Evolutionary conservation across 2,888 invertebrate species (phyloP).

Genomic region (Hydraecia micacea): DNA sequence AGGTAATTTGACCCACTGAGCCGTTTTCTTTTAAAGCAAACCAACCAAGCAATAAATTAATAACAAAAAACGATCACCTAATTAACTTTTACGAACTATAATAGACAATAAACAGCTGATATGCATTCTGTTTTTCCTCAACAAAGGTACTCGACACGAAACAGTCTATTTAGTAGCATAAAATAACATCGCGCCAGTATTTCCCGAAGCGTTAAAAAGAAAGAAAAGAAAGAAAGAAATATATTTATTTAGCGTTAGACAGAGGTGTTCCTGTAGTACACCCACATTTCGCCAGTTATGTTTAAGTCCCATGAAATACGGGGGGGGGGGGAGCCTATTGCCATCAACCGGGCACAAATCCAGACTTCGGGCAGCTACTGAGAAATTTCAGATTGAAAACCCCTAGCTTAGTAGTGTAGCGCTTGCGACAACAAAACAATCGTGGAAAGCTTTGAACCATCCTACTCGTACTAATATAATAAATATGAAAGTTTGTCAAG

Average conservation of each 20-base stretch:
- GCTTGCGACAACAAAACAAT: background rate
- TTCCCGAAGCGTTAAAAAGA: background rate
- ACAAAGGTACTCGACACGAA: background rate
- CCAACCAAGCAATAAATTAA: constrained; percentile 26
- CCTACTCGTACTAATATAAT: too few species aligned
- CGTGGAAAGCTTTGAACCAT: too few species aligned
- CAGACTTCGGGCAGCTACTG: background rate
- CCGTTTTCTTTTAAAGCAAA: constrained; percentile 15
- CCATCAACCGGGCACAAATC: background rate
- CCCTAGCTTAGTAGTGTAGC: background rate
- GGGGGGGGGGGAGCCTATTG: background rate
- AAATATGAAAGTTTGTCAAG: too few species aligned
- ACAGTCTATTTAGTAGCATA: background rate
- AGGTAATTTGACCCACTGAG: constrained; percentile 21
- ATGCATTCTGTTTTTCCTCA: constrained; percentile 14
- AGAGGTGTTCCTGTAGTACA: background rate
- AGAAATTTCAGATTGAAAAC: background rate
- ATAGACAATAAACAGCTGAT: constrained; percentile 12
- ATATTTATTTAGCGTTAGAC: background rate
- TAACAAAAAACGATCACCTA: constrained; percentile 18
- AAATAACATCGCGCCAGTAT: background rate
- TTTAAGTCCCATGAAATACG: background rate
- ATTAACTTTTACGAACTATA: constrained; percentile 26
- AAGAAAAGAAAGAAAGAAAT: too few species aligned
- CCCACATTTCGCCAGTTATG: background rate